Evolutionary conservation across 2,888 invertebrate species (phyloP).

Genomic region (Rhingia rostrata): DNA sequence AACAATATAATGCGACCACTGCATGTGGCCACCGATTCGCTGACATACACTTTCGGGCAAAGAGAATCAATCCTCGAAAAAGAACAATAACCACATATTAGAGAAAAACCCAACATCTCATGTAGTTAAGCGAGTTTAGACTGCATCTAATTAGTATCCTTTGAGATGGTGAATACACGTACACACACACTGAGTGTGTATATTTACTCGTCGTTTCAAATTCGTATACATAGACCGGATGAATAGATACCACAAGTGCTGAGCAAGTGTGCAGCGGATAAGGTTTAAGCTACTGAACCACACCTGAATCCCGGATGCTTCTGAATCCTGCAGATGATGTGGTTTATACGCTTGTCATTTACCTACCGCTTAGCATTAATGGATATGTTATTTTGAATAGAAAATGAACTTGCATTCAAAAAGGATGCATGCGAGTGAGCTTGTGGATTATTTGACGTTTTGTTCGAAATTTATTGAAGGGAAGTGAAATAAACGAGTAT

Average conservation of each 20-base stretch:
- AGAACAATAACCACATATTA: constrained; percentile 35
- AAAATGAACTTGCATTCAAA: no score
- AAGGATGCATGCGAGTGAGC: no score
- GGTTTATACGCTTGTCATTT: no score
- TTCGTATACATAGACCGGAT: constrained; percentile 12
- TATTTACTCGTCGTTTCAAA: not conserved
- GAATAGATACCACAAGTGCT: constrained; percentile 42
- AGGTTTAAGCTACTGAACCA: constrained; percentile 33
- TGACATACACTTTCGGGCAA: constrained; percentile 35
- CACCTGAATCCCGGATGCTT: constrained; percentile 26
- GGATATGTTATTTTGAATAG: no score
- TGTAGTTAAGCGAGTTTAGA: constrained; percentile 28
- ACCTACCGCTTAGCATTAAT: no score
- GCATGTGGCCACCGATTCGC: constrained; percentile 36
- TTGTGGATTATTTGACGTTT: no score
- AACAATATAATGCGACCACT: constrained; percentile 17
- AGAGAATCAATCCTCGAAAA: constrained; percentile 27
- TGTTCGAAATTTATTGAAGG: no score
- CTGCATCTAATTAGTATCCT: constrained; percentile 55
- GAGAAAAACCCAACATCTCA: constrained; percentile 5
- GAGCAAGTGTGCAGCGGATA: constrained; percentile 35
- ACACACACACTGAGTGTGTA: not conserved
- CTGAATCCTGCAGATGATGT: not conserved
- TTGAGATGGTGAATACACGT: constrained; percentile 13
- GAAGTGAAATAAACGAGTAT: no score